A percentile compares a stretch with the other conserved stretches of the same genome.
Evolutionary conservation across 2,113 vertebrate species (phyloP).

Genomic region (Dunckerocampus dactyliophorus): DNA sequence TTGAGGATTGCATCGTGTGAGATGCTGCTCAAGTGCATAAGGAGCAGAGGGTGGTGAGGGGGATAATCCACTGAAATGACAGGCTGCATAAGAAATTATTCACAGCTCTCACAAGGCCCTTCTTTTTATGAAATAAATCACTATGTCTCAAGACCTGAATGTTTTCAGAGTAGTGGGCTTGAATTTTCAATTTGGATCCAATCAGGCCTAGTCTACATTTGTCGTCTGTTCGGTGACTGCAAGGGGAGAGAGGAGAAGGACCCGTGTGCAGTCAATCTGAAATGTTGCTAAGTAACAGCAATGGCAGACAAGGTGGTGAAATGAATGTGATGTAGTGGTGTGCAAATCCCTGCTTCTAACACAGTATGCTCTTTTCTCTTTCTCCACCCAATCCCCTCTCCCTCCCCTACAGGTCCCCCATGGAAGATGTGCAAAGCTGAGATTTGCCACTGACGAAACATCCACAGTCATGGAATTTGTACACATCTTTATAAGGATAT

Average conservation of each 20-base stretch:
- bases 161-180: slow-evolving; percentile 67
- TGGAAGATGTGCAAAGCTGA: slow-evolving; percentile 61
- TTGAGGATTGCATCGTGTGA: slow-evolving; percentile 36
- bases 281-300: slow-evolving; percentile 74
- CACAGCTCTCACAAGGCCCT: slow-evolving; percentile 61
- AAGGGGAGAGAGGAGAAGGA: slow-evolving; percentile 49
- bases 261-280: slow-evolving; percentile 69
- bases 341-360: slow-evolving; percentile 67
- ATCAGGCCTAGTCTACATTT: slow-evolving; percentile 70
- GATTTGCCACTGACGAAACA: slow-evolving; percentile 55
- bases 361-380: slow-evolving; percentile 42
- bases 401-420: slow-evolving; percentile 53
- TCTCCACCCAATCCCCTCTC: slow-evolving; percentile 18
- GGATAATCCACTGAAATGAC: slow-evolving; percentile 68
- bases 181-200: slow-evolving; percentile 68
- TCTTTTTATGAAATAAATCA: slow-evolving; percentile 58
- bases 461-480: slow-evolving; percentile 61
- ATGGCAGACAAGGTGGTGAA: slow-evolving; percentile 62
- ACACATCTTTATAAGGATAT: slow-evolving; percentile 57
- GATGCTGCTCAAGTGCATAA: slow-evolving; percentile 55
- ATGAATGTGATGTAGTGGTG: slow-evolving; percentile 64
- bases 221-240: slow-evolving; percentile 44
- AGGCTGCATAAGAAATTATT: slow-evolving; percentile 64
- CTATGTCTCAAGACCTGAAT: slow-evolving; percentile 62
- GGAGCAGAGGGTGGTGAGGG: slow-evolving; percentile 37